Conservation (phyloP, 2,797 vertebrate genomes). For the Manis javanica region DNA sequence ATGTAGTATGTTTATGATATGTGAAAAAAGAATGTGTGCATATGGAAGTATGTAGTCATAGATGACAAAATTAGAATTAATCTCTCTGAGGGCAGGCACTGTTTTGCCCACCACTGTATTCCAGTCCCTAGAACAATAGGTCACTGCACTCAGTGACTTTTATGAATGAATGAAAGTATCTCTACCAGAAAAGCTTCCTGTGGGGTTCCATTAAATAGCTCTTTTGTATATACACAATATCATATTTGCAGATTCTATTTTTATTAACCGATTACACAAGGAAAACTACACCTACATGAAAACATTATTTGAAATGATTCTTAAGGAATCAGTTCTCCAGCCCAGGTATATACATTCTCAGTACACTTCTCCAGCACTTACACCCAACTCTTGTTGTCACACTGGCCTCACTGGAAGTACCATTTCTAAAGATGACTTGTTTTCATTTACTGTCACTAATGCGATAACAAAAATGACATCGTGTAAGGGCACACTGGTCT, state of each 20-base stretch:
- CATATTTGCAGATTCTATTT: neutral
- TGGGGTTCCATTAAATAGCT: neutral
- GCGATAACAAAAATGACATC: neutral
- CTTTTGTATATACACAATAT: neutral
- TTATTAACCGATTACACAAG: neutral
- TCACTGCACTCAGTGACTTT: neutral
- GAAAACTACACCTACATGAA: neutral
- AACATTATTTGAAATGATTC: neutral
- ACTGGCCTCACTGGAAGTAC: neutral
- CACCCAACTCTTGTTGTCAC: neutral
- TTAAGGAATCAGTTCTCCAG: neutral
- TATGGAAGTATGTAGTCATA: neutral
- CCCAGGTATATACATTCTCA: neutral
- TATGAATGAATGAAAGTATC: neutral
- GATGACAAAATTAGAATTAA: conserved; percentile 9
- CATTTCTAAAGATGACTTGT: conserved; percentile 38
- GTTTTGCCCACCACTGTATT: neutral
- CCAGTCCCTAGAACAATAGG: neutral
- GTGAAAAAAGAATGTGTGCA: neutral
- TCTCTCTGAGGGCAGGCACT: neutral
- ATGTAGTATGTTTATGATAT: neutral
- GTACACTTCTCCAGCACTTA: neutral
- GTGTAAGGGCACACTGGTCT: neutral
- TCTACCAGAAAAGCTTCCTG: conserved; percentile 29
- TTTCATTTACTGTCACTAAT: neutral